Evolutionary conservation across 2,888 invertebrate genomes (phyloP), one percentile per base, ranked within the genome.

Genomic region (Epistrophella euchroma): DNA sequence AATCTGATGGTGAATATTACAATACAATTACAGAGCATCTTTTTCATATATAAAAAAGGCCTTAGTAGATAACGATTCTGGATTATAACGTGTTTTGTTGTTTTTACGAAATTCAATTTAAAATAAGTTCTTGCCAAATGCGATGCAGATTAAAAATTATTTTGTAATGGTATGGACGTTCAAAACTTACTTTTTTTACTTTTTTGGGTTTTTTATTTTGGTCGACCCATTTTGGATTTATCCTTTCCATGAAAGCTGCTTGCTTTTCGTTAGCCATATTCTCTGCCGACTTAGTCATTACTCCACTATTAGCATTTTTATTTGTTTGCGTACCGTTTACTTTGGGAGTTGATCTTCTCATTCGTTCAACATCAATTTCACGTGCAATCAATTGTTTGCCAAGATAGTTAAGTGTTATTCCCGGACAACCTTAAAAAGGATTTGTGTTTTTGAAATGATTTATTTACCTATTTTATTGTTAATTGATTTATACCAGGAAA

Each of bases 351-450:
- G 93, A 92, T 77, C 95, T 93, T 71, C 96, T 93, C 90, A 98
- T 95, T 89, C 95, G 94, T 91, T 97, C 97, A 55, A 96, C 90
- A 88, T 97, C 97, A 78, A 97, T 95, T 93, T 98, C 97, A 64
- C 96, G 94, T 0, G 97, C 94, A 76, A 98, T 95, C 55, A 97
- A 93, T 90, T 98, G 98, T 82, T 96, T 95, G 22, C 95, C 94
- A 9, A 95, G 94, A 88, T 96, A 96, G 0, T 95, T 94, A 43
- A 96, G 90, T 50, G 92, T 91, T 50, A 93, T 88, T 11, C 90
- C 91, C 2, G 89, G 79, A 74, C 50, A 91, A 15, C 91, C 92
- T 91, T 56, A 5, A 73, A 40, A 60, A 45, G 43, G 25, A 22
- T n/a, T 10, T 0, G 13, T 52, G n/a, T 28, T 28, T n/a, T 52